Base-by-base conservation (phyloP, 1,140 invertebrate species). In the Cotesia typhae region DNA sequence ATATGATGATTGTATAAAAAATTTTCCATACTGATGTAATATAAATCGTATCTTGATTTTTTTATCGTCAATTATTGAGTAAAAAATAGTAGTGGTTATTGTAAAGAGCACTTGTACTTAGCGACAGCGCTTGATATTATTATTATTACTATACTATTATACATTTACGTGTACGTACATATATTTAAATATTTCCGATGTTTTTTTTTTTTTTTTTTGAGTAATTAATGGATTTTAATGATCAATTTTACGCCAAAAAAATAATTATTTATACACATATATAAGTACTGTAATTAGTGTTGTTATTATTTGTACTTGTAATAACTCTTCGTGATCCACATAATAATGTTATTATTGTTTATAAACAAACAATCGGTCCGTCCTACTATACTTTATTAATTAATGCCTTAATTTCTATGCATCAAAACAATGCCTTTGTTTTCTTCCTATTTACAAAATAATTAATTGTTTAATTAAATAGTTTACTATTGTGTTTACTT, bases 41-140 rank as follows among this genome's bases (percentile, higher is more conserved):
- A 61, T 7, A 51, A 64, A 59, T 9, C 41, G 4, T 47, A 47
- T 47, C 41, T 47, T 6, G 41, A 47, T 47, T 47, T 41, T 61
- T 41, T 61, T 59, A 52, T 61, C 63, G 36, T 53, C 6, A 20
- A 37, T 36, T 53, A 61, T 65, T 64, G 52, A 71, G n/a, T 52
- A 47, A 47, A 63, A 38, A 17, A 70, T 73, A 63, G 35, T 64
- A 17, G 60, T 70, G 51, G 17, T 51, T 20, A 59, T 57, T 68
- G 52, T 37, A 38, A 68, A 69, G 67, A 74, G 72, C 72, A 74
- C 57, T 74, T 74, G 72, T 74, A 74, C 72, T 74, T 74, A 74
- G 67, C 59, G 61, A 69, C 57, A 57, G 57, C 59, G 51, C 37
- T 41, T 37, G 14, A 28, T 28, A 28, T 17, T 61, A 67, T 47